Evolutionary conservation across 2,888 invertebrate species (phyloP), one percentile per base, ranked within the genome.

Genomic region (Baccha elongata): DNA sequence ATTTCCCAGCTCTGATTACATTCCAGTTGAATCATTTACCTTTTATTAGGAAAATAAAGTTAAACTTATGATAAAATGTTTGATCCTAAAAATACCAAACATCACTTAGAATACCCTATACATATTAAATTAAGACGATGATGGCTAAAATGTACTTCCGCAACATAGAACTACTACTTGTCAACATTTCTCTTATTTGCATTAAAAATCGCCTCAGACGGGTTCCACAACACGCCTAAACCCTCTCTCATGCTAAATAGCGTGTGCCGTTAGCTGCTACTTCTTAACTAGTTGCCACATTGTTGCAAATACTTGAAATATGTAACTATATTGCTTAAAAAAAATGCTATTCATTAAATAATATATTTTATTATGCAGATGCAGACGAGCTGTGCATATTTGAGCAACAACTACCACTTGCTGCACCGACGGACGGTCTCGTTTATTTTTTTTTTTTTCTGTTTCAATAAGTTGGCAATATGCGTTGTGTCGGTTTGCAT

Each of bases 311-410:
- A 32, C 65, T 67, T 58, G 53, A 53, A 64, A 80, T 84, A 79
- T 76, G 19, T 58, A 74, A 76, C 8, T 60, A 40, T 83, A 84
- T 80, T 80, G 67, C 68, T 67, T n/a, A n/a, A n/a, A 72, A 83
- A 84, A 72, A 85, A 72, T 80, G 76, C 76, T 79, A 79, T 80
- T 83, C 85, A 86, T 85, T 86, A 85, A 85, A 84, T 84, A 84
- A 86, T 78, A 85, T 85, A 85, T 85, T 86, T 85, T 86, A 86
- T 86, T 85, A 78, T 64, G 72, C 79, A 75, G 84, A 78, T 62
- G 62, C 81, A 69, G 81, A 85, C 85, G 76, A 81, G 85, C 72
- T 85, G 62, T 76, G 85, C 78, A 81, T 84, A 71, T 71, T 44
- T 62, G 71, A 84, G 42, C 58, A 60, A 62, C 58, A 60, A 62